These are phyloP conservation scores for Cepphus grylle DNA, from an alignment of 2,113 vertebrate species.

Conservation along the genomic window DNA sequence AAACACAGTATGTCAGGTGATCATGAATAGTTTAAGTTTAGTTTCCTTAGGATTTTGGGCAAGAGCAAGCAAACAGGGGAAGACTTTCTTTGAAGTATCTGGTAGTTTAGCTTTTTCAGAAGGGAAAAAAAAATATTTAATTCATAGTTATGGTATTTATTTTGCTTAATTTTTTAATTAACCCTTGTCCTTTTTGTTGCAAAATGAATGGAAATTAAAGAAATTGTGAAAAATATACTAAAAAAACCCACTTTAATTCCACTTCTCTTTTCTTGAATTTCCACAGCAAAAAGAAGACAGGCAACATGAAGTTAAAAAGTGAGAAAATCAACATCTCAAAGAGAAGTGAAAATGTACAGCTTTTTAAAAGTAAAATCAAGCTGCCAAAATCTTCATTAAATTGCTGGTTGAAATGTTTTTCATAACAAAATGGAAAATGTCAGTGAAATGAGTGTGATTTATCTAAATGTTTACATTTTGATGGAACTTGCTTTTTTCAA, in stretches of 20 bases:
- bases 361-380: constrained; percentile 8
- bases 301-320: neutral
- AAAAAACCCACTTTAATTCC: neutral
- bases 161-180: neutral
- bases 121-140: neutral
- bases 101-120: neutral
- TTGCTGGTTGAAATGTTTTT: constrained; percentile 13
- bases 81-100: neutral
- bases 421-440: constrained; percentile 11
- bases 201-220: neutral
- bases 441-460: neutral
- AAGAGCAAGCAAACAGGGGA: neutral
- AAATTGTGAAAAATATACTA: neutral
- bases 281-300: neutral
- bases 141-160: neutral
- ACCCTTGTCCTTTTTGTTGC: neutral
- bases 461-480: constrained; percentile 34
- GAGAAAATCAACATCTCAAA: neutral
- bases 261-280: neutral
- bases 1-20: neutral
- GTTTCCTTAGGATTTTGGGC: neutral
- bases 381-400: constrained; percentile 16
- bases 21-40: neutral
- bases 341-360: neutral
- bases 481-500: neutral